phyloP scores from a whole-genome alignment of 35 echinoderm and acorn worm species.

The Holothuria glaberrima region DNA sequence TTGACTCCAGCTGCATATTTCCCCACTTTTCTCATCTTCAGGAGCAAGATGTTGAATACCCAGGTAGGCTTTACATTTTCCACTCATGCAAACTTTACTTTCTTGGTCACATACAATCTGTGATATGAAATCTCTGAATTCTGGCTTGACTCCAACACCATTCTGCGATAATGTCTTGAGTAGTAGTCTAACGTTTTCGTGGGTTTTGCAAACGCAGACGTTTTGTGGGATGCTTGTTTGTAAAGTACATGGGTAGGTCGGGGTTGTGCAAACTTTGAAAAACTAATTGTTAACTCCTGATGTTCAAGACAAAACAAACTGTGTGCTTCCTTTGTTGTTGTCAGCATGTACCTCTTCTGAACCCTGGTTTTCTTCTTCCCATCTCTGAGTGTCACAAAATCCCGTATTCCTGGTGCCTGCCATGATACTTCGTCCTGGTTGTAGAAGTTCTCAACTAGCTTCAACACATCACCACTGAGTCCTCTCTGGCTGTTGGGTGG shows the following conservation, averaged over 20 bases:
- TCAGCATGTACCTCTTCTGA: background rate
- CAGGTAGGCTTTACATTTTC: background rate
- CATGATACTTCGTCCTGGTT: constrained; percentile 4
- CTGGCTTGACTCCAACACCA: background rate
- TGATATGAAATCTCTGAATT: background rate
- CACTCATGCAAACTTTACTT: constrained; percentile 10
- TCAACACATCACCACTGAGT: too few species aligned
- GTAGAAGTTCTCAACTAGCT: too few species aligned
- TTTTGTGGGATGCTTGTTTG: background rate
- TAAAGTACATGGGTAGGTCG: background rate
- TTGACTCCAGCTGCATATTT: background rate
- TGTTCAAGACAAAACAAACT: background rate
- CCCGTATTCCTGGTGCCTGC: background rate
- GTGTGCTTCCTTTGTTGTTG: background rate
- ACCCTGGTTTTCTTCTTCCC: background rate
- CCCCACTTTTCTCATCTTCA: background rate
- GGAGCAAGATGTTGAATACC: background rate
- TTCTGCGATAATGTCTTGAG: background rate
- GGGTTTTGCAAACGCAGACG: background rate
- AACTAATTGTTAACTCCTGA: background rate
- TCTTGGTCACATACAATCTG: background rate
- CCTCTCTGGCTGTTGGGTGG: too few species aligned
- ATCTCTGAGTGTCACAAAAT: background rate
- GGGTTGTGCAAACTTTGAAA: background rate
- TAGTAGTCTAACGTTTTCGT: background rate